Base-by-base conservation (phyloP, 92 coral and sea anemone species). In the Zoanthus sociatus region DNA sequence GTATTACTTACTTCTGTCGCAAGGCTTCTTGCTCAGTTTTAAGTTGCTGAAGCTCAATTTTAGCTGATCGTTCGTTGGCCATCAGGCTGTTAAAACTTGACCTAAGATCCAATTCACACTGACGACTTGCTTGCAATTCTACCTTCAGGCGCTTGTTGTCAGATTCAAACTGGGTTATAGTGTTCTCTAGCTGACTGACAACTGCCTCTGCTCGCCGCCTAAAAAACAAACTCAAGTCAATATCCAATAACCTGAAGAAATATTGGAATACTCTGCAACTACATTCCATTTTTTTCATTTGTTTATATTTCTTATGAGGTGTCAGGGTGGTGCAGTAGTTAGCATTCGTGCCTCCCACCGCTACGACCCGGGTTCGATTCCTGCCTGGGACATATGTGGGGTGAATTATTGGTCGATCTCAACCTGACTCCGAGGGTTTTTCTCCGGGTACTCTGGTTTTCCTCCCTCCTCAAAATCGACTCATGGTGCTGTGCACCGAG, bases 31-130 rank as follows among this genome's bases (percentile, higher is more conserved):
- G 94, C 83, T 97, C 99, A 3, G 98, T 73, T 89, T 95, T 95
- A 33, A 97, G 86, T 90, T 97, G 99, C 88, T 95, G 95, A 72
- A 97, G 88, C 86, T 97, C 99, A 88, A 93, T 92, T 92, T 97
- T 97, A 0, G 98, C 94, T 1, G 98, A 92, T 47, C 98, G 92
- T 60, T 97, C 99, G 46, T 92, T 97, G 70, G 98, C 95, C 93
- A 93, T 97, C 78, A 97, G 83, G 83, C 94, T 89, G 64, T 95
- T 96, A 93, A 97, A 87, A 68, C 87, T 95, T 17, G 93, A 90
- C 45, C 98, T 88, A 73, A 93, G 83, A 47, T 97, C 99, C 88
- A 92, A 95, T 84, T 97, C 99, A n/a, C 92, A 91, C 84, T 95
- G 98, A 0, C 98, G 95, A 88, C 98, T 95, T 2, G 97, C 92